A percentile compares a stretch with the other conserved stretches of the same genome.
Conservation (phyloP, 2,888 invertebrate genomes). For the Agonopterix subpropinquella region DNA sequence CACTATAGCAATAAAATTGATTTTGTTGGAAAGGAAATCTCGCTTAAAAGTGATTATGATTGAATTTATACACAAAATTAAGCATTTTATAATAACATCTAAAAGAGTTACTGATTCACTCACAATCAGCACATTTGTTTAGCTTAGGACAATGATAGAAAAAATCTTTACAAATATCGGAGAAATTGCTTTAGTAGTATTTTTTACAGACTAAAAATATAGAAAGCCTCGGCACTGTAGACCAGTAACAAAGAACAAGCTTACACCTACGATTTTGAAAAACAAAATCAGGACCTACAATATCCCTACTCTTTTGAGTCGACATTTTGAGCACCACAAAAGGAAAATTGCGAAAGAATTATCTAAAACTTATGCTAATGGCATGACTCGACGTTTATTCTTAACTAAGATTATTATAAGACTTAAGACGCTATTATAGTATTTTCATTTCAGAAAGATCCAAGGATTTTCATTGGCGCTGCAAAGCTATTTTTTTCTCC, state of each 20-base stretch:
- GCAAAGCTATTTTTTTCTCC: no score
- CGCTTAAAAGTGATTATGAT: no score
- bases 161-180: no score
- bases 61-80: not conserved
- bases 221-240: no score
- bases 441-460: slow-evolving; percentile 8
- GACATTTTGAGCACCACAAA: not conserved
- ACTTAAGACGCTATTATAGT: slow-evolving; percentile 11
- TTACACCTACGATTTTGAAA: not conserved
- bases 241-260: not conserved
- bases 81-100: not conserved
- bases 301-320: not conserved
- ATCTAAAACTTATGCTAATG: slow-evolving; percentile 53
- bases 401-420: slow-evolving; percentile 37
- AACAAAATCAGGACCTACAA: not conserved
- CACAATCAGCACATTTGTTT: no score
- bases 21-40: no score
- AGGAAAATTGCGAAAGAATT: not conserved
- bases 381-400: slow-evolving; percentile 67
- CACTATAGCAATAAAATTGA: no score
- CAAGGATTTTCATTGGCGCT: not conserved
- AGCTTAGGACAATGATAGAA: no score
- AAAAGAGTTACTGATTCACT: no score
- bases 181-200: no score
- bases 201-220: no score